These are phyloP conservation scores for Clusia tigrina DNA, from an alignment of 2,888 invertebrate species.

Conservation along the genomic window DNA sequence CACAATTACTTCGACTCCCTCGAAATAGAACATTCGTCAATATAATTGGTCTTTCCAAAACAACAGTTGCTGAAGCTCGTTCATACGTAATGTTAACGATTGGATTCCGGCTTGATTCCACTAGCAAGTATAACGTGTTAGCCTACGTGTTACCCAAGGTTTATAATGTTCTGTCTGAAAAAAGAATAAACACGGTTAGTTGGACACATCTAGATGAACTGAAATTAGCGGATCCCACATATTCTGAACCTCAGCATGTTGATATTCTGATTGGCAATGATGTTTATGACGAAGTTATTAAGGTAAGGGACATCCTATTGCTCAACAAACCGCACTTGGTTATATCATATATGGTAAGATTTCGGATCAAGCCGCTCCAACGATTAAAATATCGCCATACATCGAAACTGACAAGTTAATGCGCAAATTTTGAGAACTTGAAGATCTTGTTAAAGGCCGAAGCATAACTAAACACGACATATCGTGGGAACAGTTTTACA, in stretches of 20 bases:
- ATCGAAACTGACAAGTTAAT: too few relatives aligned
- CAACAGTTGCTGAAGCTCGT: background rate
- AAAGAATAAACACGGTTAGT: too few relatives aligned
- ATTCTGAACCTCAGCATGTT: slow-evolving; percentile 4
- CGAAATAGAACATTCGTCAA: too few relatives aligned
- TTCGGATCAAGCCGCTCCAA: background rate
- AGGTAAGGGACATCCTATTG: background rate
- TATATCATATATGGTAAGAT: slow-evolving; percentile 16
- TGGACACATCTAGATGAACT: background rate
- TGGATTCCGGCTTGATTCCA: background rate
- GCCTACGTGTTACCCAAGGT: background rate
- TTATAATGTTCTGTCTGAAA: background rate
- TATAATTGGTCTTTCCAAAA: too few relatives aligned
- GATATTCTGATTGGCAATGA: background rate
- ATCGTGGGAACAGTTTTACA: too few relatives aligned
- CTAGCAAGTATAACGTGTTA: too few relatives aligned
- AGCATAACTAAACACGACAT: too few relatives aligned
- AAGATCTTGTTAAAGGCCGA: background rate
- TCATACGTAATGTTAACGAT: background rate
- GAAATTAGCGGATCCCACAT: slow-evolving; percentile 9
- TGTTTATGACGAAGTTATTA: background rate
- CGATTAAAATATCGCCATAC: slow-evolving; percentile 9
- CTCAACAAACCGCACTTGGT: slow-evolving; percentile 14
- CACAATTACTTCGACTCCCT: too few relatives aligned
- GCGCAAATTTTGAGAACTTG: slow-evolving; percentile 7